phyloP scores from a whole-genome alignment of 2,888 invertebrate species.

The Epistrophe grossulariae region DNA sequence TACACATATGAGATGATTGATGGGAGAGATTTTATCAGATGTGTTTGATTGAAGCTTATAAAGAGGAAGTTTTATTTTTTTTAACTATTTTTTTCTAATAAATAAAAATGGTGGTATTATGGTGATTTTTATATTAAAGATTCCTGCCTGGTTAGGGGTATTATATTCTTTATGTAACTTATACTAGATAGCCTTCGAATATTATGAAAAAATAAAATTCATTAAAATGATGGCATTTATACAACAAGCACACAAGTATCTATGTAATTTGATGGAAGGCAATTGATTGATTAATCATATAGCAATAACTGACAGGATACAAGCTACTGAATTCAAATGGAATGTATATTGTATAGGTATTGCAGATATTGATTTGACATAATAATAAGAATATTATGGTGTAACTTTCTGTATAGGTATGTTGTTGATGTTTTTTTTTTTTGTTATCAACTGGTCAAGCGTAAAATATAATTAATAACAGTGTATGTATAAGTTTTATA shows the following conservation, averaged over 20 bases:
- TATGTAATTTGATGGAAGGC: not conserved
- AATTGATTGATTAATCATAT: slow-evolving; percentile 34
- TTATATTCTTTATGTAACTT: slow-evolving; percentile 10
- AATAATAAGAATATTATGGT: not conserved
- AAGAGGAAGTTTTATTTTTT: slow-evolving; percentile 11
- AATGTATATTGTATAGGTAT: not conserved
- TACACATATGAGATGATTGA: slow-evolving; percentile 30
- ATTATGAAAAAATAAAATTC: not conserved
- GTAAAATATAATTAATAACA: not conserved
- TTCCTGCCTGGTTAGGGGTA: not conserved
- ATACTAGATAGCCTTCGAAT: slow-evolving; percentile 12
- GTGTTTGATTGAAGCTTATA: slow-evolving; percentile 9
- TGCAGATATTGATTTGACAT: not conserved
- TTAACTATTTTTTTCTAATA: not conserved
- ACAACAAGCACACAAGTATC: not conserved
- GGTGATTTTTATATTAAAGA: slow-evolving; percentile 17
- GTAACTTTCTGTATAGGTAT: not conserved
- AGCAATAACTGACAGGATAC: slow-evolving; percentile 17
- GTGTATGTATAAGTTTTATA: no score
- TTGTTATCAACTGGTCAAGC: not conserved
- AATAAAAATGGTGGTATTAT: slow-evolving; percentile 3
- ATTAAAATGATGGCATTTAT: slow-evolving; percentile 29
- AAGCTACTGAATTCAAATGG: slow-evolving; percentile 31
- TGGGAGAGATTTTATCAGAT: slow-evolving; percentile 40
- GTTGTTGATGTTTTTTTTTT: not conserved